These are phyloP conservation scores for Gryllus longicercus DNA, from an alignment of 2,888 invertebrate species.

Conservation along the genomic window DNA sequence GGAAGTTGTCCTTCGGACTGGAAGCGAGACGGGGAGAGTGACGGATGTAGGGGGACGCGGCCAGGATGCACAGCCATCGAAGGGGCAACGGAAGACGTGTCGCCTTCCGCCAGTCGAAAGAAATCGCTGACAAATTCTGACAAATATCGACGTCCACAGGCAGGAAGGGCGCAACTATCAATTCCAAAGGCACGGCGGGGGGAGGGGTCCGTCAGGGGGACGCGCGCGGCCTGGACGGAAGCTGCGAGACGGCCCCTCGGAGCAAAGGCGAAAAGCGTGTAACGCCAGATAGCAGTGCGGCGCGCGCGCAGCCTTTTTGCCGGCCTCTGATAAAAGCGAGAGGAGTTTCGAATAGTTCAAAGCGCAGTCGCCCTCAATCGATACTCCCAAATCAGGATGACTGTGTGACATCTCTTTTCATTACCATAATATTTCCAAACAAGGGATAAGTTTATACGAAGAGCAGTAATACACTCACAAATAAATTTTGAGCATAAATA, in stretches of 20 bases:
- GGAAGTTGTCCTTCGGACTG: neutral
- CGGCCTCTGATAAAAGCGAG: neutral
- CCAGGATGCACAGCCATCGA: neutral
- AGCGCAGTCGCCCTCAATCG: neutral
- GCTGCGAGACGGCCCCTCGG: neutral
- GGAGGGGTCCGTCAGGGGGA: neutral
- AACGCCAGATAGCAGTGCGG: neutral
- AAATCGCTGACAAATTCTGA: conserved; percentile 17
- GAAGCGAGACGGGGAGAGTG: neutral
- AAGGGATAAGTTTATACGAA: no score
- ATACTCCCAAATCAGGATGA: neutral
- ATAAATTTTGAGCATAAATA: no score
- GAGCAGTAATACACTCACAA: no score
- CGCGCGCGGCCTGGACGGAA: neutral
- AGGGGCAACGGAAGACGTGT: conserved; percentile 4
- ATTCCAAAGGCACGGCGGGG: neutral
- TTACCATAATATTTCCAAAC: no score
- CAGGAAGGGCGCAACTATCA: neutral
- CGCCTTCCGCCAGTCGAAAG: conserved; percentile 6
- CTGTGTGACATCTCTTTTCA: no score
- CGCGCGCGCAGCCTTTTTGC: neutral
- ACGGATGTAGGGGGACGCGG: neutral
- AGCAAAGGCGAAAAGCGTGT: neutral
- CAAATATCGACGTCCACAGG: conserved; percentile 10
- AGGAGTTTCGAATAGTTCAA: neutral